Evolutionary conservation across 2,888 invertebrate genomes (phyloP).

Genomic region (Cantharis rufa): DNA sequence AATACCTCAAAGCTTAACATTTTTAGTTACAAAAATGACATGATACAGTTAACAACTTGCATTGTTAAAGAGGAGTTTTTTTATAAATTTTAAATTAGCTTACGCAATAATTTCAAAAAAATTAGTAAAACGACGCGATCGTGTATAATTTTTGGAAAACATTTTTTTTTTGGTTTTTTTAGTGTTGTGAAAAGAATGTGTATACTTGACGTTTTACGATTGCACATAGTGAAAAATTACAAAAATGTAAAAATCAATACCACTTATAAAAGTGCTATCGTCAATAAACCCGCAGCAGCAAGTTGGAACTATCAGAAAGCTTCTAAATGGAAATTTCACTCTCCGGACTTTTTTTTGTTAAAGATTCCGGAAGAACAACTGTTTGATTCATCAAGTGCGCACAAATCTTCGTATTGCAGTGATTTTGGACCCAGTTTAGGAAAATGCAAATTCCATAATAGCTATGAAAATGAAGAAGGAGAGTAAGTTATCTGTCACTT

Average conservation of each 20-base stretch:
- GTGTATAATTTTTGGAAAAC: background rate
- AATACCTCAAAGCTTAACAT: constrained; percentile 15
- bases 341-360: constrained; percentile 40
- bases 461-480: background rate
- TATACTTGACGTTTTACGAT: constrained; percentile 61
- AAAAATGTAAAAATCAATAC: constrained; percentile 33
- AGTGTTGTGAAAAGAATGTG: constrained; percentile 54
- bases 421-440: constrained; percentile 6
- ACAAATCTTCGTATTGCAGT: constrained; percentile 7
- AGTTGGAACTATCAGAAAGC: constrained; percentile 29
- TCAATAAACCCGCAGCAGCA: background rate
- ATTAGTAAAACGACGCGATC: background rate
- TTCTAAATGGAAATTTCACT: constrained; percentile 27
- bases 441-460: constrained; percentile 12
- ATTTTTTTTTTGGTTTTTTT: background rate
- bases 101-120: background rate
- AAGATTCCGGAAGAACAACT: constrained; percentile 29
- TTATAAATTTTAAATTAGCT: background rate
- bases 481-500: constrained; percentile 7
- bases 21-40: constrained; percentile 12
- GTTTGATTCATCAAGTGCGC: constrained; percentile 21
- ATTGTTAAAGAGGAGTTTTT: background rate
- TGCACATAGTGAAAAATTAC: constrained; percentile 61
- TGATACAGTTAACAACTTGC: background rate
- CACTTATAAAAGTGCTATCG: constrained; percentile 33